Base-by-base conservation (phyloP, 1,140 invertebrate genomes). In the Brachionus koreanus region DNA sequence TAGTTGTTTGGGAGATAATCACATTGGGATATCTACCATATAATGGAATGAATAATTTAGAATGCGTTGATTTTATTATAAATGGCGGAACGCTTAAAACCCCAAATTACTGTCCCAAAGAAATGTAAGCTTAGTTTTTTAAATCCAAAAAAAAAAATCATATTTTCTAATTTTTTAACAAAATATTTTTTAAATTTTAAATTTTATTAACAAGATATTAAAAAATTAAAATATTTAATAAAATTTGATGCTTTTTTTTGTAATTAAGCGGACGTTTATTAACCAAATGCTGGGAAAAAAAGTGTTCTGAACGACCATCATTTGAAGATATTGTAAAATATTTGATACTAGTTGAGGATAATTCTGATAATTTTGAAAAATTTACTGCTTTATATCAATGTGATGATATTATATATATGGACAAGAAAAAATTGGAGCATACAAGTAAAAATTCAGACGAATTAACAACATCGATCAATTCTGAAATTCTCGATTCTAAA, bases 1-100 rank as follows among this genome's bases (percentile, higher is more conserved):
- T 97, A 0, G 93, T 96, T 0, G 89, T 97, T 0, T 97, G 95
- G 95, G 95, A 97, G 87, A 93, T 96, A 29, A 23, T 82, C 0
- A 82, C 82, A 25, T 65, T 82, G 13, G 82, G 82, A 4, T 39
- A 37, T 16, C 13, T 57, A 25, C 82, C 82, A 52, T 82, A 82
- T 74, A 33, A 61, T 3, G 57, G 42, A 61, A 52, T 82, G 57
- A 65, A 82, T 67, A 82, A 82, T 37, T 49, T 65, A 46, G 46
- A 82, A 67, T 49, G 43, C 3, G 29, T 67, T 69, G 57, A 65
- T 16, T 52, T 33, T 23, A 35, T 82, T 16, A 43, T 43, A 0
- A 82, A 65, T 42, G 57, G 57, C 7, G 79, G 79, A n/a, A 65
- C 23, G 9, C 49, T 69, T n/a, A 16, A 82, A 2, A 19, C 19